phyloP scores from a whole-genome alignment of 2,888 invertebrate species.

The Lapara coniferarum region DNA sequence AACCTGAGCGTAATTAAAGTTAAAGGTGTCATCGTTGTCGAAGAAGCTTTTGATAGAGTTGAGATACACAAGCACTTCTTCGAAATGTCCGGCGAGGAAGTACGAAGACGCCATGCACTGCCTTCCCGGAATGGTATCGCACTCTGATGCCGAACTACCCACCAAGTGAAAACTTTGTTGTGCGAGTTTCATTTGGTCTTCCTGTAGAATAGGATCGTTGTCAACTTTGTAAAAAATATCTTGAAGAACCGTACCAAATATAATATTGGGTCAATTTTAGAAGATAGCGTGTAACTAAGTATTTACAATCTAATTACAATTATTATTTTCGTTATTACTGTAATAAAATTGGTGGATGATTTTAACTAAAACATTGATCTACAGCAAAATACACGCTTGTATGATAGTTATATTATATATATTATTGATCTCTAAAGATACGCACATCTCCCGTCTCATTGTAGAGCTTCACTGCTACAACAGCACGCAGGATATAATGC shows the following conservation, averaged over 20 bases:
- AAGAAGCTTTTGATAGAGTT: constrained; percentile 99
- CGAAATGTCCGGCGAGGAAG: constrained; percentile 96
- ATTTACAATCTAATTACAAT: too few relatives aligned
- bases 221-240: background rate
- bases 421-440: constrained; percentile 32
- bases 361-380: too few relatives aligned
- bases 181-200: constrained; percentile 96
- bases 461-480: constrained; percentile 96
- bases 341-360: too few relatives aligned
- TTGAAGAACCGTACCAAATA: background rate
- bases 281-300: too few relatives aligned
- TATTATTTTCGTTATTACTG: too few relatives aligned
- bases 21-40: constrained; percentile 93
- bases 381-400: too few relatives aligned
- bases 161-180: constrained; percentile 98
- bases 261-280: too few relatives aligned
- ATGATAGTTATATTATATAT: too few relatives aligned
- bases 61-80: constrained; percentile 97
- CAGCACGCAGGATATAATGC: constrained; percentile 98
- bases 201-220: constrained; percentile 76
- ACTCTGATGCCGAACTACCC: constrained; percentile 97
- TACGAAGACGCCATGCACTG: constrained; percentile 99
- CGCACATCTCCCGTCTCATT: constrained; percentile 95
- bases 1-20: constrained; percentile 93
- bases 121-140: constrained; percentile 98